Evolutionary conservation across 2,888 invertebrate genomes (phyloP).

Genomic region (Torymus aiolomorphi): DNA sequence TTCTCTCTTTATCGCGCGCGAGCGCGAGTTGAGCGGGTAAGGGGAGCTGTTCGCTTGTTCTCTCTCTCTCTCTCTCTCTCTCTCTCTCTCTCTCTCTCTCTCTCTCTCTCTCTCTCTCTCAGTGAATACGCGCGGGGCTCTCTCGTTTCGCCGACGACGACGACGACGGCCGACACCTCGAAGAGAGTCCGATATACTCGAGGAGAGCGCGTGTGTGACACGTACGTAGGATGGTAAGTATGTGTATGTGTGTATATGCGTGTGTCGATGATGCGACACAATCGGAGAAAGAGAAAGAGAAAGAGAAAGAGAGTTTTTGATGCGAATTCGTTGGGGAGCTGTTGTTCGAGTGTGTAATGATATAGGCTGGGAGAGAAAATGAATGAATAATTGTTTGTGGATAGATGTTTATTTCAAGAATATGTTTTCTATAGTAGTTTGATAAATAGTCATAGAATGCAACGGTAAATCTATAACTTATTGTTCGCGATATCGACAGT

Average conservation of each 20-base stretch:
- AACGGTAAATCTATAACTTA: too few relatives aligned
- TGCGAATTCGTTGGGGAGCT: background rate
- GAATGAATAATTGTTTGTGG: too few relatives aligned
- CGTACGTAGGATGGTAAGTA: too few relatives aligned
- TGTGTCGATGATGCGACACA: background rate
- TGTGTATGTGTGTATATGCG: too few relatives aligned
- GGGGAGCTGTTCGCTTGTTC: background rate
- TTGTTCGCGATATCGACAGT: too few relatives aligned
- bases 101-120: constrained; percentile 25
- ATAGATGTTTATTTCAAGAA: too few relatives aligned
- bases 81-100: constrained; percentile 1
- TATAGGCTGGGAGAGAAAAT: too few relatives aligned
- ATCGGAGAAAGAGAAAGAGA: background rate
- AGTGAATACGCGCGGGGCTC: constrained; percentile 5
- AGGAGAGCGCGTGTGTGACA: too few relatives aligned
- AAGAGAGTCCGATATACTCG: background rate
- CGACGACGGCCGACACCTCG: constrained; percentile 40
- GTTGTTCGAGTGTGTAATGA: too few relatives aligned
- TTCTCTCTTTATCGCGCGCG: constrained; percentile 41
- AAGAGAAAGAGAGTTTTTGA: constrained; percentile 13
- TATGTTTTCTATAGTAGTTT: too few relatives aligned
- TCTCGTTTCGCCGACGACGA: constrained; percentile 9
- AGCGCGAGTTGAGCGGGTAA: background rate
- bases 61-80: constrained; percentile 19
- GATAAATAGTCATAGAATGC: too few relatives aligned